Conservation (phyloP, 2,797 vertebrate species). For the Melanotaenia pygmaea region DNA sequence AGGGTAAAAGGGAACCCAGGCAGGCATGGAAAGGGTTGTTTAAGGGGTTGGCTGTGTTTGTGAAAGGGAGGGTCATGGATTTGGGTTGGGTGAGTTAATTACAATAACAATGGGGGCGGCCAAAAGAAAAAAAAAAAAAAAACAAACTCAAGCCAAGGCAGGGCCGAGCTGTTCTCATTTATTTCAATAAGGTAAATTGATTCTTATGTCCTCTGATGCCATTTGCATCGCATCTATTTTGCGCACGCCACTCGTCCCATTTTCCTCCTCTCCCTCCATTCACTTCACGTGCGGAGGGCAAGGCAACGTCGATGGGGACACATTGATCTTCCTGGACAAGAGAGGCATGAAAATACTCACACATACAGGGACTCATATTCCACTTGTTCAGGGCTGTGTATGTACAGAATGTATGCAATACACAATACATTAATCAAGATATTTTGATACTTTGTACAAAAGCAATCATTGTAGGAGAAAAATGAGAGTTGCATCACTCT, state of each 20-base stretch:
- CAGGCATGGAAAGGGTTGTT: conserved; percentile 33
- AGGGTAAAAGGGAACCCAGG: conserved; percentile 79
- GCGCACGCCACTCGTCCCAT: conserved; percentile 57
- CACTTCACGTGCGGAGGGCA: conserved; percentile 69
- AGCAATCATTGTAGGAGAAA: background rate
- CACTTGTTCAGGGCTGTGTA: conserved; percentile 22
- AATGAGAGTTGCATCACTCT: background rate
- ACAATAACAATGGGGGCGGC: conserved; percentile 79
- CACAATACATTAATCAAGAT: background rate
- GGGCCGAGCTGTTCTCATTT: conserved; percentile 80
- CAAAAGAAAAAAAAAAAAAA: conserved; percentile 55
- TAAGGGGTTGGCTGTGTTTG: conserved; percentile 52
- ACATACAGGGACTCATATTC: conserved; percentile 2
- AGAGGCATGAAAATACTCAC: conserved; percentile 34
- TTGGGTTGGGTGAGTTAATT: conserved; percentile 79
- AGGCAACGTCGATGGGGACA: conserved; percentile 61
- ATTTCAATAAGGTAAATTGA: conserved; percentile 87
- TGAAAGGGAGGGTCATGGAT: conserved; percentile 66
- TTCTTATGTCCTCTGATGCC: conserved; percentile 80
- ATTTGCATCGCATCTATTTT: conserved; percentile 83
- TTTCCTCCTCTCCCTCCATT: conserved; percentile 60
- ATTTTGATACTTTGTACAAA: background rate
- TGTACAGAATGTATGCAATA: conserved; percentile 14
- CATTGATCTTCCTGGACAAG: conserved; percentile 68
- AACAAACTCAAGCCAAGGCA: conserved; percentile 50